These are phyloP conservation scores for Poecilia latipinna DNA, from an alignment of 2,113 vertebrate genomes.

Conservation along the genomic window DNA sequence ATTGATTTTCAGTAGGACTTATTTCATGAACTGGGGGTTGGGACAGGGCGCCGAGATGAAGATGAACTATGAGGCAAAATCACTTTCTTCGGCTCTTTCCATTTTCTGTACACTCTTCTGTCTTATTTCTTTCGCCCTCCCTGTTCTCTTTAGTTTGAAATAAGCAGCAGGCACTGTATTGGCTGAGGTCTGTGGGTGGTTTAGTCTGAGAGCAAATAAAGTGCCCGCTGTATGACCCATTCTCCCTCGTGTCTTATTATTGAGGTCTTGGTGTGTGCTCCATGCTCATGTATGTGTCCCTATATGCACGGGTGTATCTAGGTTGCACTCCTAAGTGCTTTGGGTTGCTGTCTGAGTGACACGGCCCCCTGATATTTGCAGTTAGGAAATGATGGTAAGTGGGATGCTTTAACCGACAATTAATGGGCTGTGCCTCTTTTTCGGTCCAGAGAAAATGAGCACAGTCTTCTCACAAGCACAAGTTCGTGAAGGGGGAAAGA, in stretches of 20 bases:
- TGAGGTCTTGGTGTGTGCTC: conserved; percentile 30
- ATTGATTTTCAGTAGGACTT: conserved; percentile 87
- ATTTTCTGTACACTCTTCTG: conserved; percentile 49
- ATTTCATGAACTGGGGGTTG: conserved; percentile 82
- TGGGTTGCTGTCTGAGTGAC: conserved; percentile 50
- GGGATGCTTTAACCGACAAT: conserved; percentile 60
- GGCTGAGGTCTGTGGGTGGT: conserved; percentile 44
- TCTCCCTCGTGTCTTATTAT: conserved; percentile 16
- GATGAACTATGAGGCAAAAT: conserved; percentile 83
- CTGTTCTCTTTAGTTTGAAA: conserved; percentile 48
- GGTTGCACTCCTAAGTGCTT: conserved; percentile 62
- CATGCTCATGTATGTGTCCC: conserved; percentile 13
- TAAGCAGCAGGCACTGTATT: conserved; percentile 29
- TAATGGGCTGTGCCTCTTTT: conserved; percentile 26
- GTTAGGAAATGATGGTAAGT: conserved; percentile 63
- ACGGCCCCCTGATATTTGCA: conserved; percentile 62
- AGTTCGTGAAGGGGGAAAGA: conserved; percentile 12
- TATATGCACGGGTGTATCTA: conserved; percentile 34
- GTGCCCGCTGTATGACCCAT: conserved; percentile 42
- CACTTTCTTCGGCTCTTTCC: conserved; percentile 74
- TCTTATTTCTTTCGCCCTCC: conserved; percentile 38
- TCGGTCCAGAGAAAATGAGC: conserved; percentile 13
- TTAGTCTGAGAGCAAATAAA: conserved; percentile 52
- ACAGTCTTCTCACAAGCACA: conserved; percentile 22
- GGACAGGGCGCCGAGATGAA: conserved; percentile 83